Conservation (phyloP, 2,888 invertebrate species). For the Eupeodes latifasciatus region DNA sequence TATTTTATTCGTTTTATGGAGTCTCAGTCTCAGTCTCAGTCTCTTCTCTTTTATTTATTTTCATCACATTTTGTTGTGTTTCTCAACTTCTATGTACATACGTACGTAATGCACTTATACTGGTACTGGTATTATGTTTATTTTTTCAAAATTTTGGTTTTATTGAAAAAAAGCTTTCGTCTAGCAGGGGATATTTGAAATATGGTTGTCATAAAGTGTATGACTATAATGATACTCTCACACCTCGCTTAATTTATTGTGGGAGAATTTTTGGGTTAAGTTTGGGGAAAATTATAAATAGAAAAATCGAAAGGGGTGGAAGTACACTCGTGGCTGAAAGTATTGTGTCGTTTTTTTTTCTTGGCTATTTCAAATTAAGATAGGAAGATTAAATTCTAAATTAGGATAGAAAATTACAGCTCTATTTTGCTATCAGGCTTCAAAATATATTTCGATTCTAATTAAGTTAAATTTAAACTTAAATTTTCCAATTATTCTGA, state of each 20-base stretch:
- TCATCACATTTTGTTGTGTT: conserved; percentile 39
- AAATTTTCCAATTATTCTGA: too few relatives aligned
- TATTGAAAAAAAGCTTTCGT: conserved; percentile 21
- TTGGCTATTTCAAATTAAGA: not conserved
- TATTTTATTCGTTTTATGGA: not conserved
- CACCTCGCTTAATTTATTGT: conserved; percentile 27
- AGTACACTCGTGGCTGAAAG: conserved; percentile 39
- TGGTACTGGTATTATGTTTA: not conserved
- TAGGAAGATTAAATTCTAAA: too few relatives aligned
- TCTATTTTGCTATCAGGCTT: too few relatives aligned
- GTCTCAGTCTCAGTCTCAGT: not conserved
- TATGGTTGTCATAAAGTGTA: not conserved
- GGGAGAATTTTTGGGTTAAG: conserved; percentile 7
- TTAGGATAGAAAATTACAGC: too few relatives aligned
- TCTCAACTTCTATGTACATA: not conserved
- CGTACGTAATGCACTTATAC: not conserved
- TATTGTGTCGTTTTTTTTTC: conserved; percentile 11
- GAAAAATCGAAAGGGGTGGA: not conserved
- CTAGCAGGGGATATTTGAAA: conserved; percentile 23
- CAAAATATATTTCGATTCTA: too few relatives aligned
- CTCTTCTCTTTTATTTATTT: conserved; percentile 53
- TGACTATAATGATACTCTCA: conserved; percentile 9
- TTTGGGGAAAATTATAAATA: conserved; percentile 46
- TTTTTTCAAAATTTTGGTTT: not conserved
- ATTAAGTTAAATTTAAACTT: too few relatives aligned